These are phyloP conservation scores for Gymnopithys bicolor DNA, from an alignment of 2,797 vertebrate species.

Conservation along the genomic window DNA sequence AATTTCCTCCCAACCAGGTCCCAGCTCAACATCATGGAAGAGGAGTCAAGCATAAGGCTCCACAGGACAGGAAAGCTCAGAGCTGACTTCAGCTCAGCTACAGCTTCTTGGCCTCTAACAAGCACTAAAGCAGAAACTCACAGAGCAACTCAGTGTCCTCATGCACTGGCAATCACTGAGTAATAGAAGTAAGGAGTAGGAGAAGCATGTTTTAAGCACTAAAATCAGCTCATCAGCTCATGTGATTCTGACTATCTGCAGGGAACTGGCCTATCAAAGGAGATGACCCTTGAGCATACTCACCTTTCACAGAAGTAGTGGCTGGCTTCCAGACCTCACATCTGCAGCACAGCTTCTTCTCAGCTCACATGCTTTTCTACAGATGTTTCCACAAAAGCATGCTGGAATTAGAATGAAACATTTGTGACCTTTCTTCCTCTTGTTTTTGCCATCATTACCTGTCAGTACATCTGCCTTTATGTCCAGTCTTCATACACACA, in stretches of 20 bases:
- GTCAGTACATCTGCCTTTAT: background rate
- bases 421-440: background rate
- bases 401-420: background rate
- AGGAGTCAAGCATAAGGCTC: background rate
- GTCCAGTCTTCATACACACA: background rate
- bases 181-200: background rate
- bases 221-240: background rate
- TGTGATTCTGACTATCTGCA: background rate
- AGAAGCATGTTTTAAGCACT: background rate
- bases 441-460: background rate
- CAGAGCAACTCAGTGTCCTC: background rate
- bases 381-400: background rate
- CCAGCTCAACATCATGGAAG: background rate
- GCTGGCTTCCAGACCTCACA: background rate
- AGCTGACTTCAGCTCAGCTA: background rate
- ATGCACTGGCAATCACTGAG: background rate
- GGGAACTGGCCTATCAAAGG: background rate
- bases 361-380: background rate
- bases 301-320: background rate
- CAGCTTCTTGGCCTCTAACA: background rate
- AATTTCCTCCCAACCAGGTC: background rate
- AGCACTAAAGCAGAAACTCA: background rate
- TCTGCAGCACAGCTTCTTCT: background rate
- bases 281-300: accelerated
- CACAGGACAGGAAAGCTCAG: accelerated